Evolutionary conservation across 2,113 vertebrate species (phyloP), one percentile per base, ranked within the genome.

Genomic region (Alligator mississippiensis): DNA sequence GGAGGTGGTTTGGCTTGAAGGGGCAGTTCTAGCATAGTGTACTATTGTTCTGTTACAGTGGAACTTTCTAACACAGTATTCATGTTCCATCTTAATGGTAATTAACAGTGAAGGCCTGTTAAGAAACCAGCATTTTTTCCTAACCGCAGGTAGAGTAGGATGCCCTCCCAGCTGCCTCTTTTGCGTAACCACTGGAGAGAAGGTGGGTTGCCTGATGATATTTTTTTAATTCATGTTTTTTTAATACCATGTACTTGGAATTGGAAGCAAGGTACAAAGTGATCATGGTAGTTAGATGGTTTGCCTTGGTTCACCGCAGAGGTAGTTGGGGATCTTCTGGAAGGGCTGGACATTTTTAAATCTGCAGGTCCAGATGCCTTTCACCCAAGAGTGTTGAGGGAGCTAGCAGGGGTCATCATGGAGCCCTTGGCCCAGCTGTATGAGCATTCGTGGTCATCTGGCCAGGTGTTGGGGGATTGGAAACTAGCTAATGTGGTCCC

Each of bases 181-280:
- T 4, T 84, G 21, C 54, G 2, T 88, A 58, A n/a, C 30, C 27
- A 18, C 28, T 60, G 25, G 7, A 70, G 84, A 86, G 15, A 18
- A 27, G 34, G 77, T 57, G 24, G 62, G 8, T 30, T 81, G 88
- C 12, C 58, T 12, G 81, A 38, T 22, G 11, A 25, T 83, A 57
- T 89, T 77, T 77, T 57, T 90, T 1, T 77, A 62, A 3, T 88
- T 82, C 91, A 72, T 89, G 10, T 90, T 28, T 81, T 81, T 96
- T 54, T 89, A 4, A 24, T 85, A 17, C 4, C 47, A 47, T 47
- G 47, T 47, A 47, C 5, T 0, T 72, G 54, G 72, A 63, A 63
- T 22, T 85, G 68, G 74, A 58, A 62, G 15, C 77, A 88, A 85
- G 61, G 92, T 25, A 30, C 64, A 16, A 19, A 55, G 17, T 34